A percentile compares a stretch with the other conserved stretches of the same genome.
Conservation (phyloP, 2,888 invertebrate genomes). For the Xestia sexstrigata region DNA sequence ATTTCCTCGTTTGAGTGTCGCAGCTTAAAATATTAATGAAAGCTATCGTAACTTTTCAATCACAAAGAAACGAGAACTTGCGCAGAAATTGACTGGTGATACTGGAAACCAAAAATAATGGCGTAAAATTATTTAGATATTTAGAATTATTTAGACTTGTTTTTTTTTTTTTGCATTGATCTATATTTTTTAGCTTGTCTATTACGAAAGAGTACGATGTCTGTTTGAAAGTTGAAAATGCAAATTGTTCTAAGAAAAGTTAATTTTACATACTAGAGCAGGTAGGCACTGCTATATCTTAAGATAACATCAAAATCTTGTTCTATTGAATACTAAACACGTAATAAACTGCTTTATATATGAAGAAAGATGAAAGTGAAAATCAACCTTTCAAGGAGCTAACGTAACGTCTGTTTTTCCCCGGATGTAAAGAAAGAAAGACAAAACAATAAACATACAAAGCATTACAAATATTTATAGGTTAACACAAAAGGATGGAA, state of each 20-base stretch:
- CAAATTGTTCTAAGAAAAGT: background rate
- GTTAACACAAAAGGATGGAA: background rate
- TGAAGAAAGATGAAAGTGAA: slow-evolving; percentile 12
- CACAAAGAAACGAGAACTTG: background rate
- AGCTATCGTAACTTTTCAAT: background rate
- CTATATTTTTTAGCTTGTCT: background rate
- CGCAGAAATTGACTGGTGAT: background rate
- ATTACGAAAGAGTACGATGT: background rate
- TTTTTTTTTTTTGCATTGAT: background rate
- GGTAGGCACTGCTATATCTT: background rate
- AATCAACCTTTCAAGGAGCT: background rate
- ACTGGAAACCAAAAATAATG: background rate
- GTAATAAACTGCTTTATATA: background rate
- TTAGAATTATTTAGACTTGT: background rate
- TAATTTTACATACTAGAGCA: background rate
- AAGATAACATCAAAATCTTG: slow-evolving; percentile 22
- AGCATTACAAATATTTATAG: background rate
- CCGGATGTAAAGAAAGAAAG: background rate
- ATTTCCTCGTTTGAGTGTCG: slow-evolving; percentile 2
- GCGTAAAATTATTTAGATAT: background rate
- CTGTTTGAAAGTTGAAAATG: background rate
- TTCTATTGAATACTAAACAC: slow-evolving; percentile 14
- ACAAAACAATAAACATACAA: background rate
- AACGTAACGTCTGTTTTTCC: too few relatives aligned
- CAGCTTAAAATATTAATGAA: background rate